These are phyloP conservation scores for Kryptolebias marmoratus DNA, from an alignment of 2,113 vertebrate species.

Conservation along the genomic window DNA sequence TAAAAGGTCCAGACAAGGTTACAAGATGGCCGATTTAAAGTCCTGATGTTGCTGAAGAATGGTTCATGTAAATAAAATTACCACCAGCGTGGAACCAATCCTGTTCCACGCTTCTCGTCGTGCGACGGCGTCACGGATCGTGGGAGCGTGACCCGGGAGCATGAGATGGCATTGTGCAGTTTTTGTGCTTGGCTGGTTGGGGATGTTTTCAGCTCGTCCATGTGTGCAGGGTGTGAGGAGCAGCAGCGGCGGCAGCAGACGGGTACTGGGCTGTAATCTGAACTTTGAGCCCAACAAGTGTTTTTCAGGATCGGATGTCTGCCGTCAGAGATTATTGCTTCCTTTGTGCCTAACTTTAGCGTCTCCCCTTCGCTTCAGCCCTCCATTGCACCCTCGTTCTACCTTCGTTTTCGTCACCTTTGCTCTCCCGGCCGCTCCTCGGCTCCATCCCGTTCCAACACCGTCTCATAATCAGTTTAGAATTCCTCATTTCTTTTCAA, in stretches of 20 bases:
- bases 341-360: conserved; percentile 74
- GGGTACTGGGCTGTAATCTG: conserved; percentile 71
- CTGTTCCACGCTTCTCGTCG: no score
- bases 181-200: neutral
- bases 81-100: no score
- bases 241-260: conserved; percentile 44
- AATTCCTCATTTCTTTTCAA: no score
- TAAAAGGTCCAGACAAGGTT: no score
- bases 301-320: conserved; percentile 72
- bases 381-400: conserved; percentile 37
- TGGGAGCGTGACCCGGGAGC: no score
- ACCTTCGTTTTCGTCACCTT: conserved; percentile 36
- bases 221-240: neutral
- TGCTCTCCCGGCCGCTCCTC: conserved; percentile 22
- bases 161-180: neutral
- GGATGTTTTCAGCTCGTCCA: conserved; percentile 11
- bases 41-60: no score
- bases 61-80: no score
- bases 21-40: no score
- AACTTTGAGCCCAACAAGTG: conserved; percentile 61
- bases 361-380: conserved; percentile 47
- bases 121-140: no score
- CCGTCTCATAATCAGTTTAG: no score
- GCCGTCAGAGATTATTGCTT: conserved; percentile 76
- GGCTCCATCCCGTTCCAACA: conserved; percentile 4